These are phyloP conservation scores for Centropus bengalensis DNA, from an alignment of 2,113 vertebrate species.

Conservation along the genomic window DNA sequence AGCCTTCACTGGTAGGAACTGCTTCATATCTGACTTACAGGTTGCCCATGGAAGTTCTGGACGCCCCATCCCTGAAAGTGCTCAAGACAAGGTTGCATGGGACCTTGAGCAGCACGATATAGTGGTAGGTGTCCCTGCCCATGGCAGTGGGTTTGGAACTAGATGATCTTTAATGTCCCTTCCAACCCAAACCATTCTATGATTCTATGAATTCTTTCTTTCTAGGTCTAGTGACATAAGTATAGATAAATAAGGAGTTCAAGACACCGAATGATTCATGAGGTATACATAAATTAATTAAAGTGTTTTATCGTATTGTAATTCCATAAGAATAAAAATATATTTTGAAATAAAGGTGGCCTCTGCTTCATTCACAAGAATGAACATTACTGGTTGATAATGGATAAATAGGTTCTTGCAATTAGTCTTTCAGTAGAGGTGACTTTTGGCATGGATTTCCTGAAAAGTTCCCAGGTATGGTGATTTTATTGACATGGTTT, in stretches of 20 bases:
- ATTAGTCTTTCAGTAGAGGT: background rate
- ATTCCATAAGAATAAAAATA: background rate
- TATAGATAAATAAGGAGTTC: background rate
- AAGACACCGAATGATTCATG: background rate
- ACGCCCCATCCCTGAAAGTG: too few relatives aligned
- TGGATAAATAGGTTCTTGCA: background rate
- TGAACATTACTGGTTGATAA: background rate
- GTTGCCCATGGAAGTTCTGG: too few relatives aligned
- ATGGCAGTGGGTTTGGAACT: too few relatives aligned
- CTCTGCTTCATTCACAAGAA: background rate
- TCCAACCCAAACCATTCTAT: too few relatives aligned
- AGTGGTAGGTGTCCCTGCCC: too few relatives aligned
- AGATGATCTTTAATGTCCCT: too few relatives aligned
- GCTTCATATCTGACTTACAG: background rate
- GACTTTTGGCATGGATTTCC: background rate
- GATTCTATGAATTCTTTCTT: background rate
- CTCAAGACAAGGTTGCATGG: too few relatives aligned
- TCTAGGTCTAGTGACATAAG: accelerated
- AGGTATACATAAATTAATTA: background rate
- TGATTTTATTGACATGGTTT: background rate
- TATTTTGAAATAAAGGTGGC: background rate
- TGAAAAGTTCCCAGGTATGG: background rate
- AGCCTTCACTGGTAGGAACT: background rate
- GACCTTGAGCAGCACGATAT: too few relatives aligned
- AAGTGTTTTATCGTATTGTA: background rate